Conservation (phyloP, 64 coral and sea anemone genomes). For the Montipora cactus region DNA sequence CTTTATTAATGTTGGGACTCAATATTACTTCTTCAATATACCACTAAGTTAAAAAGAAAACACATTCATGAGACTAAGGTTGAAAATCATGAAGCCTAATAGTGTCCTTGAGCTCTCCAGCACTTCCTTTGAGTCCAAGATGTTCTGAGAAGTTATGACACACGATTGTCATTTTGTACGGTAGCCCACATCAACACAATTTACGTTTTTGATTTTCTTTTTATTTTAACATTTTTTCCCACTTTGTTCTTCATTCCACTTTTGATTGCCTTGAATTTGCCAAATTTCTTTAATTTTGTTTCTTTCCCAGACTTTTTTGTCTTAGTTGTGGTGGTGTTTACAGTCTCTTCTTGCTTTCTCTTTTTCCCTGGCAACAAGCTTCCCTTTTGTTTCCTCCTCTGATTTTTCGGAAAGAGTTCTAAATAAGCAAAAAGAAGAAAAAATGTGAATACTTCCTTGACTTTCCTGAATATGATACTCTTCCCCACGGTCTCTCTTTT, state of each 20-base stretch:
- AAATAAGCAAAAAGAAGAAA: neutral
- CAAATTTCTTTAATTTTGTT: neutral
- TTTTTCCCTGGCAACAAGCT: constrained; percentile 5
- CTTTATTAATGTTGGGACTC: no score
- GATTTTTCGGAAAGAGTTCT: constrained; percentile 31
- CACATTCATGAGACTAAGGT: no score
- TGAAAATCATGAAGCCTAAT: no score
- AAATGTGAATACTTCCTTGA: no score
- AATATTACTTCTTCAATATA: no score
- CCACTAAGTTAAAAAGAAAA: no score
- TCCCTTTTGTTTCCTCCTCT: neutral
- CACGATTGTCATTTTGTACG: no score
- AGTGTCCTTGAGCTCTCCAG: no score
- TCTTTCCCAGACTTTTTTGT: constrained; percentile 15
- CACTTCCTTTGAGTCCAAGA: no score
- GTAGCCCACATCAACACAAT: neutral
- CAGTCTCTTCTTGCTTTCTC: constrained; percentile 4
- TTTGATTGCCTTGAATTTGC: neutral
- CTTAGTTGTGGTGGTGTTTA: neutral
- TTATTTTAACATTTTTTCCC: constrained; percentile 18
- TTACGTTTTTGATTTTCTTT: constrained; percentile 14
- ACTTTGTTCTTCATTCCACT: constrained; percentile 1
- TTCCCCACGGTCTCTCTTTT: no score
- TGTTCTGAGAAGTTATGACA: no score
- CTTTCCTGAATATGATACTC: no score